Evolutionary conservation across 2,888 invertebrate species (phyloP).

Genomic region (Drosophila flavopinicola): DNA sequence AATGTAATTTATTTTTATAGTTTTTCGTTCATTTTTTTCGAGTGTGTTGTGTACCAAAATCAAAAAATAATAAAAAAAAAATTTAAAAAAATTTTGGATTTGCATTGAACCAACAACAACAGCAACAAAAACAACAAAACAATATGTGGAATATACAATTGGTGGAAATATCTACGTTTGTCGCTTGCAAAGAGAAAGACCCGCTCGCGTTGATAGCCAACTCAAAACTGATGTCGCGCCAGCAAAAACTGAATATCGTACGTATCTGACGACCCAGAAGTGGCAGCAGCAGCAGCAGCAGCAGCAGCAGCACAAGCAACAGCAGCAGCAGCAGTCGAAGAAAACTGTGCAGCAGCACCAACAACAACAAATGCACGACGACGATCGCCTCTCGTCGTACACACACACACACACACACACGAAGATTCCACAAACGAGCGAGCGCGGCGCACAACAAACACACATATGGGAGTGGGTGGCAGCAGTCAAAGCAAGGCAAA

Average conservation of each 20-base stretch:
- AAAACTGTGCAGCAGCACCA: constrained; percentile 58
- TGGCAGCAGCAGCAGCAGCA: constrained; percentile 47
- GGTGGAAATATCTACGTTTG: constrained; percentile 82
- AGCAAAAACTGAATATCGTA: constrained; percentile 77
- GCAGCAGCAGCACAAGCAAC: constrained; percentile 24
- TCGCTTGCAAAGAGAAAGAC: constrained; percentile 85
- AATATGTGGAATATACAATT: constrained; percentile 69
- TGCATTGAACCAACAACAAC: constrained; percentile 58
- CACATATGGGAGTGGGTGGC: constrained; percentile 59
- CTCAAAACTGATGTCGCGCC: constrained; percentile 85
- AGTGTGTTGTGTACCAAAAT: constrained; percentile 30
- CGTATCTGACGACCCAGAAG: constrained; percentile 71
- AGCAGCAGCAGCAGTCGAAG: constrained; percentile 37
- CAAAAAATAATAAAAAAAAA: constrained; percentile 56
- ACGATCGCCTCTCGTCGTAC: constrained; percentile 51
- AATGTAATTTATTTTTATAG: constrained; percentile 17
- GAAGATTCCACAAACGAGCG: constrained; percentile 46
- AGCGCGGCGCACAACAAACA: constrained; percentile 25
- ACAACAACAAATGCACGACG: constrained; percentile 52
- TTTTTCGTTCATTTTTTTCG: constrained; percentile 23
- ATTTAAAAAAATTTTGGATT: constrained; percentile 50
- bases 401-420: constrained; percentile 23
- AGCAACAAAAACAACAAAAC: constrained; percentile 70
- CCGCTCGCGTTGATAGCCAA: constrained; percentile 85
- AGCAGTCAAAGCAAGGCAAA: constrained; percentile 36